Evolutionary conservation across 2,888 invertebrate genomes (phyloP), one percentile per base, ranked within the genome.

Genomic region (Lathronympha strigana): DNA sequence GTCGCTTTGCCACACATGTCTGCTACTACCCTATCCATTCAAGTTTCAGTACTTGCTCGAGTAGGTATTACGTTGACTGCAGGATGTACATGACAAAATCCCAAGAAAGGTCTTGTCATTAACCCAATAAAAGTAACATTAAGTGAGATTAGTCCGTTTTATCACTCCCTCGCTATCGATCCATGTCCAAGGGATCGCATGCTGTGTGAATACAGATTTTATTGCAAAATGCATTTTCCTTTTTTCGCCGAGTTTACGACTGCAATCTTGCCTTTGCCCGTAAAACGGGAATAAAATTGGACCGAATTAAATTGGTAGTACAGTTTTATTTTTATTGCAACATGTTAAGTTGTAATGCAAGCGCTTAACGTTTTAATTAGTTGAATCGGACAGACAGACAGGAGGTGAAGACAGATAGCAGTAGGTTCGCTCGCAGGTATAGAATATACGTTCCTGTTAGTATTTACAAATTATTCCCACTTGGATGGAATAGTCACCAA

Each of bases 191-290:
- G 70, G 72, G 70, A 73, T 72, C 69, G 68, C 70, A 73, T 81
- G 80, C 73, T 69, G 60, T 68, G 74, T 74, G 88, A 86, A 88
- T 88, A 86, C 78, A 75, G 84, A 87, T 82, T 73, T 69, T 71
- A 70, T 73, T 68, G 69, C 69, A 67, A 70, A 77, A 69, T 78
- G 81, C 81, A 83, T 75, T 82, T 80, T 75, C 77, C 80, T 78
- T 87, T 83, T 80, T 82, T 77, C 71, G 66, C 68, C 72, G 73
- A 70, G 71, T 88, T 88, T 86, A 88, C 85, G 87, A 87, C 80
- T 79, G 86, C 83, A 86, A 87, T 87, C 83, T 79, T 74, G 74
- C 78, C 76, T 84, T 83, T 81, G 80, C 80, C 78, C 82, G 80
- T 89, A 84, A 87, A 87, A 76, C 72, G 72, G 67, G 72, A 73